Evolutionary conservation across 2,797 vertebrate species (phyloP).

Genomic region (Pangasius larnaudii): DNA sequence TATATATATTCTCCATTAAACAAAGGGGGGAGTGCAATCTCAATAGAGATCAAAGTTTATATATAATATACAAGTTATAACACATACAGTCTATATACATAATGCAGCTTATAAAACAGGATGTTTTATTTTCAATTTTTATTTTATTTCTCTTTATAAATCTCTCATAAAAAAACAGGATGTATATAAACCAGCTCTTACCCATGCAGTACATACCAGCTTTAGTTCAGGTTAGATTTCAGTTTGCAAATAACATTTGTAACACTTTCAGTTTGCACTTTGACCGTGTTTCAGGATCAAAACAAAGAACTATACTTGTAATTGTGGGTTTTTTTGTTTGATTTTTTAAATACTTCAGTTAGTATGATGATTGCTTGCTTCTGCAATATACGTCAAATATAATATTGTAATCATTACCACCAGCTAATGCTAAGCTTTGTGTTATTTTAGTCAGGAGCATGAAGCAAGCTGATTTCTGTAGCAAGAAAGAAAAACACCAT

Average conservation of each 20-base stretch:
- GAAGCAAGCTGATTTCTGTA: slow-evolving; percentile 61
- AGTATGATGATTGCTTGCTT: not conserved
- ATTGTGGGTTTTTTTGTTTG: not conserved
- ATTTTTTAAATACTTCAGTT: too few species aligned
- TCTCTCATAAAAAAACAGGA: not conserved
- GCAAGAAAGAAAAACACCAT: slow-evolving; percentile 64
- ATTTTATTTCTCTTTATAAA: not conserved
- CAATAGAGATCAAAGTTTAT: too few species aligned
- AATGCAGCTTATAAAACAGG: too few species aligned
- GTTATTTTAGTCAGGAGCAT: slow-evolving; percentile 64
- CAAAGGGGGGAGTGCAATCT: too few species aligned
- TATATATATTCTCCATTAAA: too few species aligned
- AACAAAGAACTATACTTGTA: not conserved
- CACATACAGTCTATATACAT: too few species aligned
- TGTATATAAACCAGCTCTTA: not conserved
- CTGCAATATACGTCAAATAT: not conserved
- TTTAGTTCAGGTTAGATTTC: not conserved
- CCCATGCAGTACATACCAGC: too few species aligned
- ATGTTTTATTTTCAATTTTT: too few species aligned
- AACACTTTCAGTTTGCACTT: not conserved
- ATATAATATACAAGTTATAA: too few species aligned
- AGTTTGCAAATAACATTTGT: not conserved
- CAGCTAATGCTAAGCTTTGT: not conserved
- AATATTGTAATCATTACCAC: not conserved
- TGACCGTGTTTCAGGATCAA: not conserved